Conservation (phyloP, 2,888 invertebrate genomes). For the Microplitis manilae region DNA sequence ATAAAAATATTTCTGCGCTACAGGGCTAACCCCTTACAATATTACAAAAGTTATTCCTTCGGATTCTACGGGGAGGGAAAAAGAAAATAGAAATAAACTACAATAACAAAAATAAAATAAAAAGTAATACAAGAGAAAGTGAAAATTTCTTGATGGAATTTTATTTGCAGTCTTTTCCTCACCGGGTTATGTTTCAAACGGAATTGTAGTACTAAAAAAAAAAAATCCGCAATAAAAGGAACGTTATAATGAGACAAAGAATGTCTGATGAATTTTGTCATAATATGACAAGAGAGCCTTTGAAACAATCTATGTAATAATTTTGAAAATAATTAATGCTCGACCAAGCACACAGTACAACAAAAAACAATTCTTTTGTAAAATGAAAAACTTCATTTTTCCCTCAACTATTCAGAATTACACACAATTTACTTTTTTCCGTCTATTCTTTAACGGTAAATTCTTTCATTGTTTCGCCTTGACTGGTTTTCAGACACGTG, state of each 20-base stretch:
- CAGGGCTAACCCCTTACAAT: slow-evolving; percentile 46
- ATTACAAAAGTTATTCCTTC: slow-evolving; percentile 59
- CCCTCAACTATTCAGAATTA: not conserved
- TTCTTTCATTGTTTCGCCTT: not conserved
- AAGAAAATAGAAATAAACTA: slow-evolving; percentile 44
- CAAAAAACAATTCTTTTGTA: slow-evolving; percentile 15
- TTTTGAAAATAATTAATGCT: slow-evolving; percentile 51
- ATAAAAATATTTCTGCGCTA: slow-evolving; percentile 38
- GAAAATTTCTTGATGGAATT: not conserved
- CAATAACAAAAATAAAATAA: slow-evolving; percentile 1
- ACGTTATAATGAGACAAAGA: not conserved
- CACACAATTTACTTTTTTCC: not conserved
- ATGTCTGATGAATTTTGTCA: slow-evolving; percentile 16
- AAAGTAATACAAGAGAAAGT: not conserved
- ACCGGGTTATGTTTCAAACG: not conserved
- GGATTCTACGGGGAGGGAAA: slow-evolving; percentile 47
- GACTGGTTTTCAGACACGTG: not conserved
- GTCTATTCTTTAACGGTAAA: not conserved
- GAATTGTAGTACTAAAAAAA: not conserved
- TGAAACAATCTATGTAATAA: slow-evolving; percentile 38
- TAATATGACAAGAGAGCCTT: not conserved
- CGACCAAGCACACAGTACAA: slow-evolving; percentile 37
- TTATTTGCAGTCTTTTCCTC: not conserved
- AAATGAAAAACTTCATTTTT: not conserved
- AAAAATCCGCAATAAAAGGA: not conserved